Evolutionary conservation across 2,797 vertebrate species (phyloP).

Genomic region (Lindbergichthys nudifrons): DNA sequence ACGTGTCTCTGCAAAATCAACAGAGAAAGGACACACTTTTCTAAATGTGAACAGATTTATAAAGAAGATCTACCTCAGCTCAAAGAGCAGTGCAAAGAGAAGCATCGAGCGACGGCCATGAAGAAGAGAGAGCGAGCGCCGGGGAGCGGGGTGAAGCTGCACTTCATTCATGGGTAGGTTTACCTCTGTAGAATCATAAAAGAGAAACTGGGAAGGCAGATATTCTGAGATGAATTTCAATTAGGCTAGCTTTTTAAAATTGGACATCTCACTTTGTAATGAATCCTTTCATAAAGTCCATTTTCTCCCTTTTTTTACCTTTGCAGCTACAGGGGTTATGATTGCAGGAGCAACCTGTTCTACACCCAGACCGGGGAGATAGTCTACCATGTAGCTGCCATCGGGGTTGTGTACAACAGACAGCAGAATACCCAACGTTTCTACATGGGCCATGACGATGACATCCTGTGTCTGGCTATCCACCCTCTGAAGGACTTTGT

Average conservation of each 20-base stretch:
- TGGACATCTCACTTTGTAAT: neutral
- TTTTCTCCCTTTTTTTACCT: constrained; percentile 3
- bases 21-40: constrained; percentile 1
- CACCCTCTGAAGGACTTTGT: constrained; percentile 98
- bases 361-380: constrained; percentile 99
- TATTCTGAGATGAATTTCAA: constrained; percentile 21
- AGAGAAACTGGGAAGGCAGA: neutral
- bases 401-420: constrained; percentile 96
- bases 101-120: constrained; percentile 90
- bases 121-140: constrained; percentile 94
- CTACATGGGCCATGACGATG: constrained; percentile 97
- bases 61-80: constrained; percentile 99
- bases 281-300: neutral
- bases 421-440: constrained; percentile 98
- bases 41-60: constrained; percentile 89
- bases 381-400: constrained; percentile 97
- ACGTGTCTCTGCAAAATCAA: neutral
- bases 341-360: constrained; percentile 88
- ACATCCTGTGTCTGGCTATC: constrained; percentile 96
- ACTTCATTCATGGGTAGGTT: constrained; percentile 96
- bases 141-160: constrained; percentile 91
- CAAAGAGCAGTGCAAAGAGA: constrained; percentile 98
- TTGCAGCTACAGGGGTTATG: constrained; percentile 81
- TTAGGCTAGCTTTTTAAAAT: neutral
- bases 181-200: neutral